Evolutionary conservation across 2,888 invertebrate genomes (phyloP).

Genomic region (Icerya purchasi): DNA sequence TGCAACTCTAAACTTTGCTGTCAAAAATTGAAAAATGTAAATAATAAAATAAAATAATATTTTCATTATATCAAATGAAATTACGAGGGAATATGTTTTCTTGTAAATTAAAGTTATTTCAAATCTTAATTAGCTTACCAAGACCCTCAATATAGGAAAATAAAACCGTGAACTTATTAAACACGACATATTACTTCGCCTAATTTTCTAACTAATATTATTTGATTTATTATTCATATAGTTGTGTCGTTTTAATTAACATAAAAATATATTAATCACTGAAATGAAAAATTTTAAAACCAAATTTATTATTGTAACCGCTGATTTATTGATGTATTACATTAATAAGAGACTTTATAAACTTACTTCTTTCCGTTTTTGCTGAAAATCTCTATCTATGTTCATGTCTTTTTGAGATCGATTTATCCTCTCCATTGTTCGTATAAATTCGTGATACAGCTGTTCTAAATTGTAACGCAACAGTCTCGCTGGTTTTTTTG

Average conservation of each 20-base stretch:
- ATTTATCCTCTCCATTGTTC: conserved; percentile 24
- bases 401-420: conserved; percentile 28
- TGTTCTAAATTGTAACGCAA: conserved; percentile 56
- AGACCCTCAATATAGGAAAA: too few relatives aligned
- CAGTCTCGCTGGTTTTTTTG: conserved; percentile 65
- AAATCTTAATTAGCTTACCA: too few relatives aligned
- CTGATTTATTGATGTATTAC: background rate
- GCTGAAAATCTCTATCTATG: conserved; percentile 62
- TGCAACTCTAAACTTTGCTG: conserved; percentile 71
- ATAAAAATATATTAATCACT: too few relatives aligned
- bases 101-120: too few relatives aligned
- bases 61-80: background rate
- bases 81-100: background rate
- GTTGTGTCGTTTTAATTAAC: too few relatives aligned
- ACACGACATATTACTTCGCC: too few relatives aligned
- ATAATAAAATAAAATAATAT: conserved; percentile 12
- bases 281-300: too few relatives aligned
- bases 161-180: too few relatives aligned
- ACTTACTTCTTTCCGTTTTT: conserved; percentile 54
- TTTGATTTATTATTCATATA: too few relatives aligned
- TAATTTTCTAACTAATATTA: too few relatives aligned
- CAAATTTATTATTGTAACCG: background rate
- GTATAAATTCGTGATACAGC: conserved; percentile 36
- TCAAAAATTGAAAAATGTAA: conserved; percentile 20
- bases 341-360: background rate